A percentile compares a stretch with the other conserved stretches of the same genome.
These are phyloP conservation scores for Emesis russula DNA, from an alignment of 2,888 invertebrate species.

Conservation along the genomic window DNA sequence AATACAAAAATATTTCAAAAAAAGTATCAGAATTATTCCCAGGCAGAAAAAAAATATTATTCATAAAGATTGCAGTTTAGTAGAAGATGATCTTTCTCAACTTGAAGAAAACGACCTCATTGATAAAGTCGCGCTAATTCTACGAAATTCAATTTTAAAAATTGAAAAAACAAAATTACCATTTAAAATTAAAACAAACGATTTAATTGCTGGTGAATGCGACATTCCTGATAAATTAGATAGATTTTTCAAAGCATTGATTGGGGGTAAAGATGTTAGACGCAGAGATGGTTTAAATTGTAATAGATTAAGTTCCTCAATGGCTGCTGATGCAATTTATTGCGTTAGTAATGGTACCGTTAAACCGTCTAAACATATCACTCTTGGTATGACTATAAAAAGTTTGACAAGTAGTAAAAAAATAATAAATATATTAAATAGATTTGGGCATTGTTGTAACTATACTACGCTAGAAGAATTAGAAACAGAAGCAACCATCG, in stretches of 20 bases:
- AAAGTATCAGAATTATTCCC: conserved; percentile 35
- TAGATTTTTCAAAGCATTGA: conserved; percentile 45
- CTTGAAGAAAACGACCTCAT: conserved; percentile 28
- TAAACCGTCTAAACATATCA: conserved; percentile 47
- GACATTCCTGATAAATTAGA: conserved; percentile 39
- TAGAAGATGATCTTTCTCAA: conserved; percentile 35
- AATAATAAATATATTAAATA: conserved; percentile 26
- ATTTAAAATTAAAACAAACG: conserved; percentile 41
- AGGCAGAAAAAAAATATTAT: conserved; percentile 39
- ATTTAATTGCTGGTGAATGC: conserved; percentile 43
- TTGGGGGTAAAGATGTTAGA: conserved; percentile 33
- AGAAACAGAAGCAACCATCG: conserved; percentile 89
- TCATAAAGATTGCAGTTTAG: conserved; percentile 40
- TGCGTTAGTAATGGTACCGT: conserved; percentile 37
- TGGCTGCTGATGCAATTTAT: conserved; percentile 42
- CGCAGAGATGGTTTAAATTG: conserved; percentile 43
- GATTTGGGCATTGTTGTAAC: conserved; percentile 89
- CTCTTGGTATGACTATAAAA: conserved; percentile 50
- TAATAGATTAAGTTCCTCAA: conserved; percentile 31
- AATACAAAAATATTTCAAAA: no score
- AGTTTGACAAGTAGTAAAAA: conserved; percentile 34
- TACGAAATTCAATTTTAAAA: conserved; percentile 40
- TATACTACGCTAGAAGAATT: conserved; percentile 88
- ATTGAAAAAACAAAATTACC: conserved; percentile 36
- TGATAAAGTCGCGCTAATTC: conserved; percentile 16